Evolutionary conservation across 2,888 invertebrate species (phyloP).

Genomic region (Tachina lurida): DNA sequence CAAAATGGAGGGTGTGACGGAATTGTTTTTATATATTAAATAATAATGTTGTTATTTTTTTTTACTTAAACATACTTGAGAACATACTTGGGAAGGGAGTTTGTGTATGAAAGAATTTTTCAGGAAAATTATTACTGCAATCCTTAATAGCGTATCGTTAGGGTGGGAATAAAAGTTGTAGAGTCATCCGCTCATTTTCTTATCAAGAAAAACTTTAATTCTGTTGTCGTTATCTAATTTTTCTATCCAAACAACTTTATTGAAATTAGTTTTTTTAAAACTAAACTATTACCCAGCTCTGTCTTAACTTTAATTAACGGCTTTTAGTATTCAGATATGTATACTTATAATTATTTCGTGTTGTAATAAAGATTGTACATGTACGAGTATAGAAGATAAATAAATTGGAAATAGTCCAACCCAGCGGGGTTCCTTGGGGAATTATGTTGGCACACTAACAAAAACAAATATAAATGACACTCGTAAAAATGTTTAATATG

Average conservation of each 20-base stretch:
- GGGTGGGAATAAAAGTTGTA: too few relatives aligned
- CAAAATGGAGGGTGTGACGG: not conserved
- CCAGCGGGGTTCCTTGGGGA: not conserved
- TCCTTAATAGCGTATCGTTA: too few relatives aligned
- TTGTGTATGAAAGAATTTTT: too few relatives aligned
- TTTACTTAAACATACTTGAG: too few relatives aligned
- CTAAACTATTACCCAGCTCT: not conserved
- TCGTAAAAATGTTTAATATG: constrained; percentile 42
- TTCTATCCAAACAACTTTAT: too few relatives aligned
- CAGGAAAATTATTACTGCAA: too few relatives aligned
- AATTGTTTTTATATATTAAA: too few relatives aligned
- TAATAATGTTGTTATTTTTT: too few relatives aligned
- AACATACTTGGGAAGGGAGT: too few relatives aligned
- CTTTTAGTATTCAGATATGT: not conserved
- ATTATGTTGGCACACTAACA: not conserved
- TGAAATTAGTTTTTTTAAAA: not conserved
- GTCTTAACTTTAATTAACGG: not conserved
- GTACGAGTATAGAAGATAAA: not conserved
- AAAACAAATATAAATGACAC: not conserved
- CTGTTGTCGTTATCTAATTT: too few relatives aligned
- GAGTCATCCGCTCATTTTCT: too few relatives aligned
- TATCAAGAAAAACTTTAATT: too few relatives aligned
- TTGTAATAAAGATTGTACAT: not conserved
- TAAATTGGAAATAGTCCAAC: not conserved
- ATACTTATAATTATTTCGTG: not conserved